These are phyloP conservation scores for Nycticryphes semicollaris DNA, from an alignment of 2,113 vertebrate species.

Conservation along the genomic window DNA sequence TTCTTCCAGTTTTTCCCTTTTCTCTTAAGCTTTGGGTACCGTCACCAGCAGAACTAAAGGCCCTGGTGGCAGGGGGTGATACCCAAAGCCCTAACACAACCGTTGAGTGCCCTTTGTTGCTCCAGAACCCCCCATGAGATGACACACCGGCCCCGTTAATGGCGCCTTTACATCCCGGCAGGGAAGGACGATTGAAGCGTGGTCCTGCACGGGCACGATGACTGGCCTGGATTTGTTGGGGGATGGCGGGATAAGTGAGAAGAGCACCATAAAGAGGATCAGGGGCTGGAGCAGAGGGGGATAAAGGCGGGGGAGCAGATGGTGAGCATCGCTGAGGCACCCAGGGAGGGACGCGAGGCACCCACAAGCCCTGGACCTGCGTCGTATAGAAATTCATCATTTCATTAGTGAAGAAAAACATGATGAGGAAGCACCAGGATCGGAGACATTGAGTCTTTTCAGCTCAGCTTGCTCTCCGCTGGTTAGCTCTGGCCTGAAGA, in stretches of 20 bases:
- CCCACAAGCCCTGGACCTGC: accelerated
- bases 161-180: neutral
- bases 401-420: neutral
- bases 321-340: neutral
- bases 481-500: neutral
- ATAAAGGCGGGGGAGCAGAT: constrained; percentile 51
- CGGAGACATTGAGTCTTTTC: accelerated
- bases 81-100: neutral
- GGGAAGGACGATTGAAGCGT: neutral
- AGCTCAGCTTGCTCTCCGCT: neutral
- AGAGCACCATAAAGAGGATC: constrained; percentile 52
- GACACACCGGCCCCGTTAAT: neutral
- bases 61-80: accelerated
- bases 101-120: neutral
- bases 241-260: neutral
- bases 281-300: constrained; percentile 15
- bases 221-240: neutral
- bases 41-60: neutral
- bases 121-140: accelerated
- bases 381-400: accelerated
- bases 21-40: neutral
- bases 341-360: neutral
- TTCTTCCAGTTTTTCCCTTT: neutral
- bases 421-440: accelerated
- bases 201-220: accelerated